Conservation (phyloP, 2,888 invertebrate genomes). For the Spialia ferax region DNA sequence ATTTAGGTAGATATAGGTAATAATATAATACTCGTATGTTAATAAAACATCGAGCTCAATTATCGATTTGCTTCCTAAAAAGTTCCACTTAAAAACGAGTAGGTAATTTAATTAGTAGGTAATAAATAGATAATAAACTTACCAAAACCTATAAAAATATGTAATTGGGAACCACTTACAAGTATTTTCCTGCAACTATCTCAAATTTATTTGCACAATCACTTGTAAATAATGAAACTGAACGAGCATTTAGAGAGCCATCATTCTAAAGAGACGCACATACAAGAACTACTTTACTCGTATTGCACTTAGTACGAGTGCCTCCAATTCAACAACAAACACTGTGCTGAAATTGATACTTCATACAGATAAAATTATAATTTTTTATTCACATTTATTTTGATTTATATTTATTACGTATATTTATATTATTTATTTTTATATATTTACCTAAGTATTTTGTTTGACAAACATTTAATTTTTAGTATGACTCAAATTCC, state of each 20-base stretch:
- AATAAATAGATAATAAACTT: no score
- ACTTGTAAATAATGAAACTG: conserved; percentile 16
- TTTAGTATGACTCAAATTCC: not conserved
- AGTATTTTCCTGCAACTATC: conserved; percentile 7
- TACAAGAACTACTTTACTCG: conserved; percentile 65
- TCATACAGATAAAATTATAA: conserved; percentile 29
- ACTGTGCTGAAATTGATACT: conserved; percentile 45
- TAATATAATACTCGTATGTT: no score
- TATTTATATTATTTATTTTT: not conserved
- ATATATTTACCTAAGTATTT: not conserved
- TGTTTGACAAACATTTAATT: not conserved
- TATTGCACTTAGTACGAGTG: conserved; percentile 49
- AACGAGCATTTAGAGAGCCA: conserved; percentile 54
- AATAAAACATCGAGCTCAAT: no score
- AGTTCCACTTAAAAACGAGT: no score
- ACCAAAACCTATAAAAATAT: no score
- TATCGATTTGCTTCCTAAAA: no score
- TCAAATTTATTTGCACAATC: conserved; percentile 23
- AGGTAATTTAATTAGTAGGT: no score
- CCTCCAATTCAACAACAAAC: conserved; percentile 47
- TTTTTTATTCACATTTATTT: not conserved
- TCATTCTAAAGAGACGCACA: conserved; percentile 60
- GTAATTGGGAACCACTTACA: no score
- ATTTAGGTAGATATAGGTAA: no score
- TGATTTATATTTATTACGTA: no score